Evolutionary conservation across 2,888 invertebrate genomes (phyloP).

Genomic region (Tanytarsus gracilentus): DNA sequence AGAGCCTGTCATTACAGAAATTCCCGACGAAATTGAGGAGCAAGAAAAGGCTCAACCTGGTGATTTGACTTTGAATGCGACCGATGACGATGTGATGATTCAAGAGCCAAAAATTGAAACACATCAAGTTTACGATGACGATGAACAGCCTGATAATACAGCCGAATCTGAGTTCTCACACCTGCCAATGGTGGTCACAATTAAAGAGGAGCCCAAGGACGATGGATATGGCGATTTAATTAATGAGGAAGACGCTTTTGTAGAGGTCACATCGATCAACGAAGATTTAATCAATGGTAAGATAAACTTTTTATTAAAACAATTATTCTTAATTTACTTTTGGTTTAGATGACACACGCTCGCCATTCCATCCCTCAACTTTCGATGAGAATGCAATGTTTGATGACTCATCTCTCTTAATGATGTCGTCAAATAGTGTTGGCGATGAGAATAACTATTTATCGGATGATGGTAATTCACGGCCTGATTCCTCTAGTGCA

Average conservation of each 20-base stretch:
- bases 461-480: constrained; percentile 2
- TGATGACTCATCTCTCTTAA: constrained; percentile 10
- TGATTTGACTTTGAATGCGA: constrained; percentile 39
- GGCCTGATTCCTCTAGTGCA: constrained; percentile 6
- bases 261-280: constrained; percentile 42
- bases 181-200: constrained; percentile 46
- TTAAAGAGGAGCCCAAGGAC: constrained; percentile 64
- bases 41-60: constrained; percentile 49
- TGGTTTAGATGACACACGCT: constrained; percentile 6
- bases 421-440: neutral
- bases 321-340: neutral
- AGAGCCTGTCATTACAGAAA: constrained; percentile 54
- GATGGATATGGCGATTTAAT: constrained; percentile 44
- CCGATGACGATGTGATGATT: constrained; percentile 39
- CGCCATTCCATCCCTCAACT: constrained; percentile 16
- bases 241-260: constrained; percentile 40
- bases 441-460: neutral
- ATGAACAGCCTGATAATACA: constrained; percentile 33
- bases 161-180: constrained; percentile 33
- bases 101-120: constrained; percentile 44
- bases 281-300: constrained; percentile 37
- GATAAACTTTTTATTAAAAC: neutral
- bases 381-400: constrained; percentile 15
- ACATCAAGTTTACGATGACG: constrained; percentile 41
- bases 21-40: constrained; percentile 44